Evolutionary conservation across 2,113 vertebrate species (phyloP).

Genomic region (Naja naja): DNA sequence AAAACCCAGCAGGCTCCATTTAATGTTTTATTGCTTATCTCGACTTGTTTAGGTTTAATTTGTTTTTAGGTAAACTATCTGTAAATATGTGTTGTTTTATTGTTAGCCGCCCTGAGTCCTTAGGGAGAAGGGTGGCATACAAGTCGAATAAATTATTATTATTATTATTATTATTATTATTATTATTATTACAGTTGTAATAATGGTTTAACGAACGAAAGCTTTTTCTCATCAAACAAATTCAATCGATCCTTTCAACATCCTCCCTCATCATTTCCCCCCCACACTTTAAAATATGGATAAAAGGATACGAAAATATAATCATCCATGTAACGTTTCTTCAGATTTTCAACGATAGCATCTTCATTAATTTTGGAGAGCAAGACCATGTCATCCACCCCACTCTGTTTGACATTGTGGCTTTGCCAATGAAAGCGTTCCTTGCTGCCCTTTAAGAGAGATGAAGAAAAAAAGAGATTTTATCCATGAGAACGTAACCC

Average conservation of each 20-base stretch:
- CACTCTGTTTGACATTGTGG: conserved; percentile 97
- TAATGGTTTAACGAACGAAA: not conserved
- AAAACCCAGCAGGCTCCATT: too few relatives aligned
- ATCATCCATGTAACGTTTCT: conserved; percentile 93
- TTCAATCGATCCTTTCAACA: too few relatives aligned
- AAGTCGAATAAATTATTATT: too few relatives aligned
- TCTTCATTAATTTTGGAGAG: conserved; percentile 94
- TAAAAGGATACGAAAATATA: conserved; percentile 94
- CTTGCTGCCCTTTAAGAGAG: conserved; percentile 81
- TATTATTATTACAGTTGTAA: too few relatives aligned
- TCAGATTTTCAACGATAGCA: conserved; percentile 94
- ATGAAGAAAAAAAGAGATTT: conserved; percentile 16
- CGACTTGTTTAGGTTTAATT: too few relatives aligned
- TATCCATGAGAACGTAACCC: not conserved
- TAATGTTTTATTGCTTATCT: too few relatives aligned
- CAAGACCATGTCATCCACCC: conserved; percentile 97
- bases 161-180: too few relatives aligned
- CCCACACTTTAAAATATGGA: not conserved
- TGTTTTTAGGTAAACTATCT: too few relatives aligned
- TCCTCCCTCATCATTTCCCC: not conserved
- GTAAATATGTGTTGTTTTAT: too few relatives aligned
- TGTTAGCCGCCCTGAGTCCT: too few relatives aligned
- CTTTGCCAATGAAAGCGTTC: conserved; percentile 95
- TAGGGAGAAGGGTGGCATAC: too few relatives aligned
- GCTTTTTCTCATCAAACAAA: not conserved